A percentile compares a stretch with the other conserved stretches of the same genome.
Conservation (phyloP, 2,113 vertebrate species). For the Neodontobutis hainanensis region DNA sequence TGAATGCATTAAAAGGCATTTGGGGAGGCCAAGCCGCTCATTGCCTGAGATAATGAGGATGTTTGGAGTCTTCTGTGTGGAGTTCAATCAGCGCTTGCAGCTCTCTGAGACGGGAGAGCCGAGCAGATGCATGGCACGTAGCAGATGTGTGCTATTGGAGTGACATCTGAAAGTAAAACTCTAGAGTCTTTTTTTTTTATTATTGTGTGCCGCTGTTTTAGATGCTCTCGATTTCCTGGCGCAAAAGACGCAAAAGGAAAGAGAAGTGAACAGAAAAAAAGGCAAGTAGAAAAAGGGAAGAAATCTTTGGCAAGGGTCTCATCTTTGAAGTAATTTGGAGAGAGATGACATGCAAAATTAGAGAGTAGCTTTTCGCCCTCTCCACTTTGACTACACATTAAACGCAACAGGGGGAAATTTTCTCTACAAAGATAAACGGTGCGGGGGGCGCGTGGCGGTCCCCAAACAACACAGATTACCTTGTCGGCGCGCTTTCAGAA, state of each 20-base stretch:
- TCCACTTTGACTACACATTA: slow-evolving; percentile 81
- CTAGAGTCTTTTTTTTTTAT: slow-evolving; percentile 67
- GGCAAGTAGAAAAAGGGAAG: slow-evolving; percentile 58
- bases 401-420: slow-evolving; percentile 72
- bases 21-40: slow-evolving; percentile 58
- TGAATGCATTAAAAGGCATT: slow-evolving; percentile 69
- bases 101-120: slow-evolving; percentile 60
- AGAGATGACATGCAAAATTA: slow-evolving; percentile 82
- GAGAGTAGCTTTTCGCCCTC: slow-evolving; percentile 75
- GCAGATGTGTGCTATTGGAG: slow-evolving; percentile 83
- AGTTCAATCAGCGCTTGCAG: slow-evolving; percentile 71
- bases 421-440: slow-evolving; percentile 63
- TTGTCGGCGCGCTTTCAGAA: slow-evolving; percentile 65
- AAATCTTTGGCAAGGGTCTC: slow-evolving; percentile 75
- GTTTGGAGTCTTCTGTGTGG: slow-evolving; percentile 72
- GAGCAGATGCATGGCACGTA: slow-evolving; percentile 78
- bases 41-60: slow-evolving; percentile 78
- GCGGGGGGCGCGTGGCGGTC: slow-evolving; percentile 35
- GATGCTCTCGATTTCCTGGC: slow-evolving; percentile 74
- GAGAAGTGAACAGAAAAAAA: slow-evolving; percentile 43
- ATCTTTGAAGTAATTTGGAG: slow-evolving; percentile 85
- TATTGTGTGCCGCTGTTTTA: slow-evolving; percentile 71
- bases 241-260: slow-evolving; percentile 63
- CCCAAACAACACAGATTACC: slow-evolving; percentile 75
- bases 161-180: slow-evolving; percentile 82